These are phyloP conservation scores for Latrodectus hesperus DNA, from an alignment of 2,888 invertebrate species.

Conservation along the genomic window DNA sequence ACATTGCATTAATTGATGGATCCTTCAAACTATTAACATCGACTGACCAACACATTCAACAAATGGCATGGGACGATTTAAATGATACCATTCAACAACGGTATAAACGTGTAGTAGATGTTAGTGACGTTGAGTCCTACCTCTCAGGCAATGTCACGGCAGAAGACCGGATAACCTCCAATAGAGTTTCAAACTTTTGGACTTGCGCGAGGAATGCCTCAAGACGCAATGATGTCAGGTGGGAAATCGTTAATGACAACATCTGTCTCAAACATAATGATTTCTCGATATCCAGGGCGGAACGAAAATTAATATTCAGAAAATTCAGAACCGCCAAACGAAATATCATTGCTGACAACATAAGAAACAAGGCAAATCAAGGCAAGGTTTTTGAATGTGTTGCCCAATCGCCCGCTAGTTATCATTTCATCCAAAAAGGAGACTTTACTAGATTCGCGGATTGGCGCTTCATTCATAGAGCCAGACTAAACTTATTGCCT, in stretches of 20 bases:
- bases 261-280: not conserved
- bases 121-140: fast-evolving
- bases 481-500: not conserved
- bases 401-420: not conserved
- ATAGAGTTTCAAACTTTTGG: not conserved
- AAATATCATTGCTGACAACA: not conserved
- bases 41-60: not conserved
- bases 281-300: not conserved
- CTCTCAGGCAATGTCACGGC: not conserved
- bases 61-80: not conserved
- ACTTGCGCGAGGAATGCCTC: not conserved
- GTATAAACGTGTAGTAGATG: fast-evolving
- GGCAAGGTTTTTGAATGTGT: not conserved
- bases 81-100: fast-evolving
- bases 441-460: not conserved
- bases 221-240: not conserved
- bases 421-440: not conserved
- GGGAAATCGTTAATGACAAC: not conserved
- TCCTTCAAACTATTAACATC: not conserved
- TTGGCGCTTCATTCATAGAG: conserved; percentile 1
- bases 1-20: not conserved
- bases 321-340: not conserved
- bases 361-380: not conserved
- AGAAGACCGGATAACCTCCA: no score
- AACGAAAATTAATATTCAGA: fast-evolving